Base-by-base conservation (phyloP, 2,888 invertebrate genomes). In the Reticulitermes lucifugus region DNA sequence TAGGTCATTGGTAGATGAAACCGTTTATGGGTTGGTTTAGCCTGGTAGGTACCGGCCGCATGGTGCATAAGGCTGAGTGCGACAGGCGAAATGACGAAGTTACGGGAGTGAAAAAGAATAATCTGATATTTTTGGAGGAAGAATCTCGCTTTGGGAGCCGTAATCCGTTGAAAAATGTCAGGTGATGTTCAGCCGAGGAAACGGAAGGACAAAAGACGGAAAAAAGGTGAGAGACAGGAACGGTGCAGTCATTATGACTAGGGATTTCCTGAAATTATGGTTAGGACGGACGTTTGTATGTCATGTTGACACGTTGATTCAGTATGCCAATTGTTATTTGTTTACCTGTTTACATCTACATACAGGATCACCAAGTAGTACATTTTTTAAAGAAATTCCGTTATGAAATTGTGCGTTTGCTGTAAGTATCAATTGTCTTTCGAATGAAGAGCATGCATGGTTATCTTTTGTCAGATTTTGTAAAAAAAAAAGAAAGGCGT, bases 151-250 rank as follows among this genome's bases (percentile, higher is more conserved):
- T 80, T 80, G 55, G 29, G 60, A 25, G 60, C 21, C 55, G 14
- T 29, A 2, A 55, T 81, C 65, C 55, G 43, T n/a, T 79, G 41
- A 75, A 93, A 91, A 91, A 96, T 97, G 97, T 96, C 96, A 90
- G 96, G 96, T 89, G 96, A 97, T 92, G 95, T 96, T 89, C 96
- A 96, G 91, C 96, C 96, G 90, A 95, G 96, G 90, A 96, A 96
- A 92, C 95, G 96, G 89, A 96, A 96, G 92, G 96, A 96, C 90
- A 97, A 96, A 91, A 94, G 94, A 91, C 94, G 94, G 90, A 96
- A 94, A 92, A 96, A 95, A 94, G 96, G 96, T 96, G 93, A 92
- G 89, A 88, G 29, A 6, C 21, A 22, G n/a, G 25, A 65, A 25
- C 25, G n/a, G 25, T 65, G 65, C 65, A 65, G n/a, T n/a, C 25